Evolutionary conservation across 1,140 invertebrate genomes (phyloP).

Genomic region (Helicoverpa armigera): DNA sequence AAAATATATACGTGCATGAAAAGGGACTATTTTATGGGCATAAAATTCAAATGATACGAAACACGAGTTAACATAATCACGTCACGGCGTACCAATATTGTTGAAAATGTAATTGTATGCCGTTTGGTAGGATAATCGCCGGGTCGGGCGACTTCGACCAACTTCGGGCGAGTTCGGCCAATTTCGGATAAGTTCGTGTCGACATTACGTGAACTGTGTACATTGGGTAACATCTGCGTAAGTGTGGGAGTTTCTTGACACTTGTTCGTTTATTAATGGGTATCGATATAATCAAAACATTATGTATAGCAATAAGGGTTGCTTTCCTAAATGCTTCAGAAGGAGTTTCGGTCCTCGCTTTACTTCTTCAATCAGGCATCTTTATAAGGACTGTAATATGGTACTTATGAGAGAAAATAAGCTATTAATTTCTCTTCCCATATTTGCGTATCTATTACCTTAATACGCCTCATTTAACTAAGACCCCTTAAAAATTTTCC

Average conservation of each 20-base stretch:
- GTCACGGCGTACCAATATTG: conserved; percentile 46
- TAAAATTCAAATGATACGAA: conserved; percentile 40
- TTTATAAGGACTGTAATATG: no score
- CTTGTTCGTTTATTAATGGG: not conserved
- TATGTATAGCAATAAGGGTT: no score
- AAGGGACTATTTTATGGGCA: conserved; percentile 28
- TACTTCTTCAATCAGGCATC: no score
- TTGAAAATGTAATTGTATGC: conserved; percentile 43
- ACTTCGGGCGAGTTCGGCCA: conserved; percentile 9
- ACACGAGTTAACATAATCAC: conserved; percentile 37
- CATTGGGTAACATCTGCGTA: conserved; percentile 9
- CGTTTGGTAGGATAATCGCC: conserved; percentile 28
- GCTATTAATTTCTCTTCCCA: no score
- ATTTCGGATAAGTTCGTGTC: conserved; percentile 2
- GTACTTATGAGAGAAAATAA: no score
- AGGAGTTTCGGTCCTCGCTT: no score
- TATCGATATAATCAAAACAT: no score
- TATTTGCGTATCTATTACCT: no score
- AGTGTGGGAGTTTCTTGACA: conserved; percentile 3
- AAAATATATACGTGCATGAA: conserved; percentile 27
- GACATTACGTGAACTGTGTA: conserved; percentile 28
- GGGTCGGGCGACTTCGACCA: conserved; percentile 21
- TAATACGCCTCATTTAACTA: no score
- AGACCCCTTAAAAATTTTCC: no score
- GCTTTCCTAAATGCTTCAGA: no score